phyloP scores from a whole-genome alignment of 2,888 invertebrate species.

The Brachypalpus laphriformis region DNA sequence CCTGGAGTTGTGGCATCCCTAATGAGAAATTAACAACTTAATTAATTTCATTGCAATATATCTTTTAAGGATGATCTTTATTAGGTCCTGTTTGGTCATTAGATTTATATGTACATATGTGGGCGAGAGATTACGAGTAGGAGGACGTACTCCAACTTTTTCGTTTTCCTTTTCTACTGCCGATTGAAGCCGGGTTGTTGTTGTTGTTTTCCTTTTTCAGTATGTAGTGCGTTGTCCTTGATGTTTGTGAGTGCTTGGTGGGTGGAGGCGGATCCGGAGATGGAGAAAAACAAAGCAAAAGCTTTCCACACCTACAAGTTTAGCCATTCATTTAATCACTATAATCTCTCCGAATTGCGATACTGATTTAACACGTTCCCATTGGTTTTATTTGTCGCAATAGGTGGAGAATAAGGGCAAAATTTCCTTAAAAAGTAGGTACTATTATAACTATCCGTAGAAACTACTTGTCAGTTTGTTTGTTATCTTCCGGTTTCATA shows the following conservation, averaged over 20 bases:
- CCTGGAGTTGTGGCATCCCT: constrained; percentile 72
- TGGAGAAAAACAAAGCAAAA: constrained; percentile 17
- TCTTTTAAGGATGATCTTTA: constrained; percentile 77
- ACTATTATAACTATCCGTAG: too few species aligned
- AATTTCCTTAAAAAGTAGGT: too few species aligned
- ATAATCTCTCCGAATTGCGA: constrained; percentile 37
- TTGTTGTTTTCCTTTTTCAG: constrained; percentile 4
- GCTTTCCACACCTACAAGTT: constrained; percentile 53
- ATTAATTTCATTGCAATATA: constrained; percentile 82
- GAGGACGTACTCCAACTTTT: constrained; percentile 17
- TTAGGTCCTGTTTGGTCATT: constrained; percentile 70
- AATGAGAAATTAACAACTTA: constrained; percentile 83
- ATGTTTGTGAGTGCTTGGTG: neutral
- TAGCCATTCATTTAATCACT: constrained; percentile 49
- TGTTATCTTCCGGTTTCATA: too few species aligned
- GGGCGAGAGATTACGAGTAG: neutral
- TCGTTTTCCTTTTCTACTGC: neutral
- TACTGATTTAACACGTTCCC: constrained; percentile 41
- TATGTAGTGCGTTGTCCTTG: constrained; percentile 1
- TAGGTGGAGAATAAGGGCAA: neutral
- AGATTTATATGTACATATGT: constrained; percentile 61
- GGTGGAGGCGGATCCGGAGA: neutral
- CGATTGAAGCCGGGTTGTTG: neutral
- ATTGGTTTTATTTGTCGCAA: constrained; percentile 21
- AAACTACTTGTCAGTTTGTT: too few species aligned